These are phyloP conservation scores for Aspidiotus destructor DNA, from an alignment of 2,888 invertebrate species.

Conservation along the genomic window DNA sequence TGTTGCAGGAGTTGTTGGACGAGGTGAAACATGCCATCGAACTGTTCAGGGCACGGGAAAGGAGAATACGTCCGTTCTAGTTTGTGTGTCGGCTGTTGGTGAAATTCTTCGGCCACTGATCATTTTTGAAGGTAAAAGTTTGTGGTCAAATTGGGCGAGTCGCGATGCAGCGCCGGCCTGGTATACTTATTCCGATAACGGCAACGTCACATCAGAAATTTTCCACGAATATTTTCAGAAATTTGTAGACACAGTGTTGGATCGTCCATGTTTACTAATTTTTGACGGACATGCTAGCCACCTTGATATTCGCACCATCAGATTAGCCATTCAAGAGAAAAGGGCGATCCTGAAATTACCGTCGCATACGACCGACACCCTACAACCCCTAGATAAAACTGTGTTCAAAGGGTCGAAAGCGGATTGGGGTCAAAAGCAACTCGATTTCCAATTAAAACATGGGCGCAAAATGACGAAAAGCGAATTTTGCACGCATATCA, in stretches of 20 bases:
- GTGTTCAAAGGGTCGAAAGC: not conserved
- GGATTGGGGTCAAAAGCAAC: not conserved
- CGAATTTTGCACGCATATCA: not conserved
- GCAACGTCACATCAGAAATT: not conserved
- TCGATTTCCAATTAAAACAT: not conserved
- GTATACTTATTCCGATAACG: slow-evolving; percentile 8
- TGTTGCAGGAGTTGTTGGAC: slow-evolving; percentile 1
- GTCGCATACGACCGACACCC: not conserved
- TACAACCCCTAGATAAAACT: slow-evolving; percentile 5
- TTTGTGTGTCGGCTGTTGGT: not conserved
- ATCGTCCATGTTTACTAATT: not conserved
- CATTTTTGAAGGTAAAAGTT: slow-evolving; percentile 1
- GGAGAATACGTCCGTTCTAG: not conserved
- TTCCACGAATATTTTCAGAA: not conserved
- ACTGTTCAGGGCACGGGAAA: not conserved
- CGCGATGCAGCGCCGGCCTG: not conserved
- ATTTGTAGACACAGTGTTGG: not conserved
- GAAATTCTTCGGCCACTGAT: not conserved
- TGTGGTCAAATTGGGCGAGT: not conserved
- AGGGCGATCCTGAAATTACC: not conserved
- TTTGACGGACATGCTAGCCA: not conserved
- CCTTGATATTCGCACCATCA: not conserved
- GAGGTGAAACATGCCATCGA: not conserved
- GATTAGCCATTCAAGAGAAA: not conserved
- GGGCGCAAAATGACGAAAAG: not conserved